Base-by-base conservation (phyloP, 2,888 invertebrate species). In the Rhagophthalmus giganteus region DNA sequence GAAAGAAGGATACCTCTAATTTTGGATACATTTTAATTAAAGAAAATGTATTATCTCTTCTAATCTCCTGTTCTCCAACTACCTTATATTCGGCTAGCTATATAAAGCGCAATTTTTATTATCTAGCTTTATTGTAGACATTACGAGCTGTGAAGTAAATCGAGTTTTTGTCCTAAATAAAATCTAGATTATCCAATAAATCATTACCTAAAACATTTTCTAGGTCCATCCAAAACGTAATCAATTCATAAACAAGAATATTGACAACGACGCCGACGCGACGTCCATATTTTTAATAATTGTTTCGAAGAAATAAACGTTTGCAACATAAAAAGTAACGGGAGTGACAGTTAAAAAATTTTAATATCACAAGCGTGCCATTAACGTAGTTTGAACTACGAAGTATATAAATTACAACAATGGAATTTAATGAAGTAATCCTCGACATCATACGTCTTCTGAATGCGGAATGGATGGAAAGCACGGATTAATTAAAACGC, bases 321-420 rank as follows among this genome's bases (percentile, higher is more conserved):
- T n/a, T n/a, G n/a, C n/a, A n/a, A n/a, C n/a, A n/a, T n/a, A n/a
- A n/a, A n/a, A n/a, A n/a, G n/a, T n/a, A n/a, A n/a, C n/a, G n/a
- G n/a, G n/a, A n/a, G n/a, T n/a, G n/a, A n/a, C n/a, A n/a, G n/a
- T n/a, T n/a, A n/a, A 20, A 20, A 7, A 20, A 20, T 7, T 20
- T 20, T 3, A 7, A 20, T 20, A 20, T 20, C 3, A 5, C 7
- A 20, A 20, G 7, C n/a, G n/a, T 20, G 20, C 20, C 20, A 20
- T 20, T 20, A 20, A n/a, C n/a, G n/a, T n/a, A n/a, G n/a, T n/a
- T n/a, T n/a, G n/a, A 3, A 20, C 37, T 13, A 37, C 26, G 24
- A 24, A 37, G 26, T 37, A 13, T 37, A 37, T 33, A 44, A 44
- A 44, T 41, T 20, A 34, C 26, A 44, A 34, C 34, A 44, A 44